A percentile compares a stretch with the other conserved stretches of the same genome.
These are phyloP conservation scores for Esox niger DNA, from an alignment of 2,113 vertebrate genomes.

Conservation along the genomic window DNA sequence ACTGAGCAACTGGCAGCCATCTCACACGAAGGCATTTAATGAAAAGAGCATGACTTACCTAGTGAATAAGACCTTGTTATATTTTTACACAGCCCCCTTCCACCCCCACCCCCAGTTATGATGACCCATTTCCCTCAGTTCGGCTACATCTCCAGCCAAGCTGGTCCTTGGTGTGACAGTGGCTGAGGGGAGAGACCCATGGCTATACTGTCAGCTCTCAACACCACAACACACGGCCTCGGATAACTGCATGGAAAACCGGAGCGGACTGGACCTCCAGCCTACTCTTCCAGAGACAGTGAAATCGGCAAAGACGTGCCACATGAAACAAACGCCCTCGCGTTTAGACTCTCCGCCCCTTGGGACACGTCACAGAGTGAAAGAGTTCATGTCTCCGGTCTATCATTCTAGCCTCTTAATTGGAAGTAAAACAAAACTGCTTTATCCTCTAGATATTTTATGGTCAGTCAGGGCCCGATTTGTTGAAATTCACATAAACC, in stretches of 20 bases:
- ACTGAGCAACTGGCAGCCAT: neutral
- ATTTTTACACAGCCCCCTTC: slow-evolving; percentile 45
- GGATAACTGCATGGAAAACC: slow-evolving; percentile 39
- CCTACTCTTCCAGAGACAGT: slow-evolving; percentile 20
- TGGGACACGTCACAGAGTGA: slow-evolving; percentile 23
- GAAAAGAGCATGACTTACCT: slow-evolving; percentile 51
- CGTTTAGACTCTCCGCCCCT: slow-evolving; percentile 25
- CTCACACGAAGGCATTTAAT: neutral
- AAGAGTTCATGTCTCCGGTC: slow-evolving; percentile 44
- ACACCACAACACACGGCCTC: slow-evolving; percentile 32
- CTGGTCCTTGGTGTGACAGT: slow-evolving; percentile 58
- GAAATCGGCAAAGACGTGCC: slow-evolving; percentile 50
- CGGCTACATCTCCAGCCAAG: slow-evolving; percentile 52
- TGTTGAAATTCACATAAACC: slow-evolving; percentile 45
- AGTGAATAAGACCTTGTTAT: slow-evolving; percentile 51
- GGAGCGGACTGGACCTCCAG: slow-evolving; percentile 42
- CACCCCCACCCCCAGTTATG: slow-evolving; percentile 51
- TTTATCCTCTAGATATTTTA: slow-evolving; percentile 62
- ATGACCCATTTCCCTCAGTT: slow-evolving; percentile 70
- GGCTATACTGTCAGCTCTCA: slow-evolving; percentile 56
- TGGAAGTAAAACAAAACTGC: slow-evolving; percentile 48
- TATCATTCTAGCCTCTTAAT: slow-evolving; percentile 59
- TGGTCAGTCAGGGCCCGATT: slow-evolving; percentile 35
- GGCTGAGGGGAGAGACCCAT: slow-evolving; percentile 52
- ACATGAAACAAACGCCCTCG: slow-evolving; percentile 41